These are phyloP conservation scores for Lepas anatifera DNA, from an alignment of 2,888 invertebrate species.

Conservation along the genomic window DNA sequence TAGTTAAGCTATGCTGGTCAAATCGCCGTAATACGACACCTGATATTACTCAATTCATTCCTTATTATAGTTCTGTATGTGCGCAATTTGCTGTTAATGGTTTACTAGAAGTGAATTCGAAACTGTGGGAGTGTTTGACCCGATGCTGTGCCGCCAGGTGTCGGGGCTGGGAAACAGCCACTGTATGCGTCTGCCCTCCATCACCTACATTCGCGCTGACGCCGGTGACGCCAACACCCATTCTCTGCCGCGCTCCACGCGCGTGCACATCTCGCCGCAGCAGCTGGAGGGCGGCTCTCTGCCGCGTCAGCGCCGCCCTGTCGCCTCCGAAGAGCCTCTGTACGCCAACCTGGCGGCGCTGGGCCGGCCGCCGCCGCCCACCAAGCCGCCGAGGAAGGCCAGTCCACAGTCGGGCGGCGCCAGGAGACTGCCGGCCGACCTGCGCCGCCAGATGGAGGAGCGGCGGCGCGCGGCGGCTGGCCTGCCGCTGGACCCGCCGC, in stretches of 20 bases:
- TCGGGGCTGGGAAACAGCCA: no score
- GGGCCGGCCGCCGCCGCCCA: not conserved
- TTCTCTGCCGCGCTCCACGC: not conserved
- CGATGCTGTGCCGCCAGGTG: no score
- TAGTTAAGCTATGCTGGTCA: no score
- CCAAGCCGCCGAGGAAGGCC: not conserved
- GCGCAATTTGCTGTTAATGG: no score
- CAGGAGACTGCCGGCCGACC: not conserved
- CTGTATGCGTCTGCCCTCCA: not conserved
- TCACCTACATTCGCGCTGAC: not conserved
- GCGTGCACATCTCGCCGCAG: not conserved
- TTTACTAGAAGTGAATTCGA: no score
- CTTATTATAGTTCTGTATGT: no score
- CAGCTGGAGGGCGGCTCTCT: not conserved
- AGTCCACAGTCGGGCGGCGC: not conserved
- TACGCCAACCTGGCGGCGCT: not conserved
- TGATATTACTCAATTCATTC: no score
- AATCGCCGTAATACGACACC: no score
- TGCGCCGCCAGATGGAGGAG: not conserved
- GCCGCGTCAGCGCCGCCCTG: not conserved
- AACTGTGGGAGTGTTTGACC: no score
- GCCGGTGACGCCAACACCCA: not conserved
- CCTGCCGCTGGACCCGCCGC: not conserved
- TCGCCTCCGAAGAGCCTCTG: not conserved
- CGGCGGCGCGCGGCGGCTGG: not conserved